A percentile compares a stretch with the other conserved stretches of the same genome.
These are phyloP conservation scores for Chiloscyllium plagiosum DNA, from an alignment of 2,113 vertebrate species.

Conservation along the genomic window DNA sequence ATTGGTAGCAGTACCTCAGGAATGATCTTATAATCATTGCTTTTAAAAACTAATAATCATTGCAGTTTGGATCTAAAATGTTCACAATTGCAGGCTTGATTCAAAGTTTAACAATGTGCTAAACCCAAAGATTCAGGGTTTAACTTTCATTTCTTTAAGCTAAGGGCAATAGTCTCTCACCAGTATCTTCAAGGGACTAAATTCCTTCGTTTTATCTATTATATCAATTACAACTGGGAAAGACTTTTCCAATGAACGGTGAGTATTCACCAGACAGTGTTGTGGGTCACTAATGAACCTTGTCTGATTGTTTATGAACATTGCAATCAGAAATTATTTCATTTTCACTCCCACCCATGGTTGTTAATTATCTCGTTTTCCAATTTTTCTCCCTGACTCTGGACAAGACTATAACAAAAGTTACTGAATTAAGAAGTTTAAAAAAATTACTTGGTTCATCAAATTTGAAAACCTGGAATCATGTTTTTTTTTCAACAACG, in stretches of 20 bases:
- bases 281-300: neutral
- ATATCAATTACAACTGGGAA: neutral
- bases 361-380: neutral
- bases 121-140: neutral
- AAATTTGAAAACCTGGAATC: neutral
- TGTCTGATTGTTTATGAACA: neutral
- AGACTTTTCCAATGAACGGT: neutral
- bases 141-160: neutral
- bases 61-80: neutral
- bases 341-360: neutral
- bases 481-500: neutral
- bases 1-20: neutral
- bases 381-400: neutral
- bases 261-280: neutral
- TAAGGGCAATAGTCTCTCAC: neutral
- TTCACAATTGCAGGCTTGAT: neutral
- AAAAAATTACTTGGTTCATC: too few relatives aligned
- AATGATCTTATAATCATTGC: neutral
- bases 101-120: neutral
- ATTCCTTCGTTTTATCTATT: neutral
- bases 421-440: neutral
- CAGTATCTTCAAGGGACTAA: neutral
- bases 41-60: neutral
- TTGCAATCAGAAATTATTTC: neutral
- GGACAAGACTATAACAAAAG: neutral